Evolutionary conservation across 2,888 invertebrate genomes (phyloP), one percentile per base, ranked within the genome.

Genomic region (Diadegma fenestrale): DNA sequence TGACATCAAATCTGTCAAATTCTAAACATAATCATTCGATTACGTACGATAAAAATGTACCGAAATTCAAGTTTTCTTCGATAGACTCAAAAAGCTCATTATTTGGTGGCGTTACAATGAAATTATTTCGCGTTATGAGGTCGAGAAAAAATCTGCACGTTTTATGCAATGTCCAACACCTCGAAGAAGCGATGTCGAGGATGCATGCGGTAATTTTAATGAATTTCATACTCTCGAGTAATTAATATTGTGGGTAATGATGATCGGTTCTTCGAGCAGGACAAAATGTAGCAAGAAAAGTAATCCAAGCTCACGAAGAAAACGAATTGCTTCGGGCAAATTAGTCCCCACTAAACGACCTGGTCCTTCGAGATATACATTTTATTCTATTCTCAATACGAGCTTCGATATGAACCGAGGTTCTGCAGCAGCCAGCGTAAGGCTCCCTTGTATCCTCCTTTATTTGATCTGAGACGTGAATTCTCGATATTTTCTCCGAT

Each of bases 321-420:
- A 73, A 43, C 72, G 61, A 2, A 45, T 12, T 58, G 48, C 48
- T 8, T 48, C 58, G 48, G 54, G 43, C 5, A 80, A 66, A 48
- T 41, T 64, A 19, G 22, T 33, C n/a, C 66, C 77, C n/a, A 19
- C 51, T n/a, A 78, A 81, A 61, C 84, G 69, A 1, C 12, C 51
- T 17, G 75, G 72, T n/a, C 75, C 78, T 7, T 58, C 80, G 22
- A 81, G 89, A 84, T 90, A 87, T 75, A 64, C 88, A 3, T 90
- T 91, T 87, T 91, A 91, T 83, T 88, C 90, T 5, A 79, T 91
- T 75, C 75, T 91, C 37, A 91, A 91, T 82, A 91, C 90, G n/a
- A 86, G 86, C 14, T 26, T 88, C 22, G 26, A 22, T 17, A 87
- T 90, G 88, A 82, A 90, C 80, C 87, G 78, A 77, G 90, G 89